Percentiles rank a stretch among this genome's conserved stretches.
Conservation (phyloP, 2,888 invertebrate genomes). For the Andrena dorsata region DNA sequence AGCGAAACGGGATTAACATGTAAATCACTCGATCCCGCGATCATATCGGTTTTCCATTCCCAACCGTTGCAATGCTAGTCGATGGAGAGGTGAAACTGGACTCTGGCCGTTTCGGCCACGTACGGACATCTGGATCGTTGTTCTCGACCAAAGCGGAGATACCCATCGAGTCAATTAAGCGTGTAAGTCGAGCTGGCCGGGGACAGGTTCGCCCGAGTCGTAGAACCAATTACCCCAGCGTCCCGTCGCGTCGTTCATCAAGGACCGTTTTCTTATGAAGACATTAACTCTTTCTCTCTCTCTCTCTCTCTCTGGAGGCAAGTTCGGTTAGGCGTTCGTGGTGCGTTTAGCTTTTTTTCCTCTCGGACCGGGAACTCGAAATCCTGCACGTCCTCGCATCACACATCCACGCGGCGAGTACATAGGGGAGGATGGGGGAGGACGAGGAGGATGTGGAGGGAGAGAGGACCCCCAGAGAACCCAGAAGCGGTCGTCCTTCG, state of each 20-base stretch:
- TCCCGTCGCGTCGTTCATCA: constrained; percentile 5
- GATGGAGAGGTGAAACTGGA: background rate
- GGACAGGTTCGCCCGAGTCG: constrained; percentile 7
- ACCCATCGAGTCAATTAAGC: constrained; percentile 9
- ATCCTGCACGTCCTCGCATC: constrained; percentile 49
- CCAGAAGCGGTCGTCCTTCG: constrained; percentile 72
- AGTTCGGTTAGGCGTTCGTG: constrained; percentile 8
- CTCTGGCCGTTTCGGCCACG: constrained; percentile 5
- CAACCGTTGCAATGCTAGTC: background rate
- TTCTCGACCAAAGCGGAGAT: background rate
- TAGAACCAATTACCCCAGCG: constrained; percentile 25
- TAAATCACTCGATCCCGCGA: constrained; percentile 18
- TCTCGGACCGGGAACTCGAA: constrained; percentile 42
- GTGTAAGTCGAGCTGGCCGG: background rate
- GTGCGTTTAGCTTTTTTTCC: background rate
- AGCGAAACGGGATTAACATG: constrained; percentile 16
- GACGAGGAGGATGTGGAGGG: background rate
- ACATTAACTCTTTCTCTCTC: constrained; percentile 23
- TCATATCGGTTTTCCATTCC: constrained; percentile 1
- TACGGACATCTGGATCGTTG: background rate
- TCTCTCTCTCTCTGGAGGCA: background rate
- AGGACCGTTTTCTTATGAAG: constrained; percentile 38
- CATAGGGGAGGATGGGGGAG: background rate
- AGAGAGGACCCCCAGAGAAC: constrained; percentile 52
- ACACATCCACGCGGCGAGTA: background rate